phyloP scores from a whole-genome alignment of 2,888 invertebrate species.

The Cylindroiulus punctatus region DNA sequence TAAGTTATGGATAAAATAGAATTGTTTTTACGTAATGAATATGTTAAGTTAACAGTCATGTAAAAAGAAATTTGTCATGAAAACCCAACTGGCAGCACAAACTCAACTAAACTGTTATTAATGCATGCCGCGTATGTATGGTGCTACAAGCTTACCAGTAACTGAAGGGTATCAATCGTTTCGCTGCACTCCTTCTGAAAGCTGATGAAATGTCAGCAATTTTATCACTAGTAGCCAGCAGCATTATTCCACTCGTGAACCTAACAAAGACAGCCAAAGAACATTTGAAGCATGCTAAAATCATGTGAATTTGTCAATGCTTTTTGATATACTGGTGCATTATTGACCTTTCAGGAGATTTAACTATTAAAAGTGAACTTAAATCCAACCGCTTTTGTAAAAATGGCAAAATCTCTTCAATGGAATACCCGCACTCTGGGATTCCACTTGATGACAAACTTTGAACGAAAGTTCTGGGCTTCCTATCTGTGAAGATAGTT shows the following conservation, averaged over 20 bases:
- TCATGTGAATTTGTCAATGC: background rate
- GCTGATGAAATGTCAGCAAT: conserved; percentile 55
- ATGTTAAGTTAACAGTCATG: too few relatives aligned
- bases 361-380: background rate
- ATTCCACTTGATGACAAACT: background rate
- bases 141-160: conserved; percentile 57
- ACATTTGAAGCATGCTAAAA: background rate
- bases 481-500: background rate
- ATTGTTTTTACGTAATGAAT: too few relatives aligned
- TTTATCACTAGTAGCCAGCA: conserved; percentile 56
- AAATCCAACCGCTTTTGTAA: background rate
- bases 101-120: too few relatives aligned
- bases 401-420: background rate
- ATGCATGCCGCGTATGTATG: too few relatives aligned
- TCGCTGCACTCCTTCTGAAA: conserved; percentile 52
- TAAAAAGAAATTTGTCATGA: too few relatives aligned
- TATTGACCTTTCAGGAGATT: conserved; percentile 54
- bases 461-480: background rate
- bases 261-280: conserved; percentile 53
- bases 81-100: too few relatives aligned
- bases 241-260: conserved; percentile 59
- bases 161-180: conserved; percentile 43
- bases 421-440: background rate
- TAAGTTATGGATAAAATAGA: too few relatives aligned
- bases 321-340: too few relatives aligned